Evolutionary conservation across 1,140 invertebrate species (phyloP).

Genomic region (Nilaparvata lugens): DNA sequence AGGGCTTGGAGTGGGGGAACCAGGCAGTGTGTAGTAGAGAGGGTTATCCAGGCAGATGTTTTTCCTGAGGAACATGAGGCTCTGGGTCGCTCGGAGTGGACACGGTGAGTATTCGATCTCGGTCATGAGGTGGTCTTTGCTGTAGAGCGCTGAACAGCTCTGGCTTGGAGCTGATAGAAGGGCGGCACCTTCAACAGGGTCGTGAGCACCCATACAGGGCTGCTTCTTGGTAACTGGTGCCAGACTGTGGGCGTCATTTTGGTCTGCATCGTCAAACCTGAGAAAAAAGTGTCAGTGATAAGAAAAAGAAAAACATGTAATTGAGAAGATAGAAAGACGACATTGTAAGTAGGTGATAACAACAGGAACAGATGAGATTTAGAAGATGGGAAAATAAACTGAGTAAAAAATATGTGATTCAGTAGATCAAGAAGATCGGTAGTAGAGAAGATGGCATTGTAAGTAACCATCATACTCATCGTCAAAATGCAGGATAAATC

Average conservation of each 20-base stretch:
- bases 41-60: constrained; percentile 17
- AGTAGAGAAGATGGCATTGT: too few species aligned
- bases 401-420: too few species aligned
- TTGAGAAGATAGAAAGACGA: too few species aligned
- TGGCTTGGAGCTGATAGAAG: background rate
- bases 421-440: too few species aligned
- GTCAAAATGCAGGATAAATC: too few species aligned
- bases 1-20: constrained; percentile 21
- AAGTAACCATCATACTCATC: too few species aligned
- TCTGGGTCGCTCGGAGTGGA: constrained; percentile 19
- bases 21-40: constrained; percentile 15
- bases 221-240: constrained; percentile 20
- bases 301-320: too few species aligned
- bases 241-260: background rate
- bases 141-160: background rate
- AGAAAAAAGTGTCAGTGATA: too few species aligned
- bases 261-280: background rate
- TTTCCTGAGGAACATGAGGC: constrained; percentile 17
- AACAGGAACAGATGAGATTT: too few species aligned
- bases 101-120: constrained; percentile 29
- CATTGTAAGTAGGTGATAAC: too few species aligned
- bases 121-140: constrained; percentile 5
- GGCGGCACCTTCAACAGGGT: background rate
- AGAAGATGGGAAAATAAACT: too few species aligned
- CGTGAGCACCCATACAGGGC: constrained; percentile 17